phyloP scores from a whole-genome alignment of 2,797 vertebrate species.

The Eospalax fontanierii region DNA sequence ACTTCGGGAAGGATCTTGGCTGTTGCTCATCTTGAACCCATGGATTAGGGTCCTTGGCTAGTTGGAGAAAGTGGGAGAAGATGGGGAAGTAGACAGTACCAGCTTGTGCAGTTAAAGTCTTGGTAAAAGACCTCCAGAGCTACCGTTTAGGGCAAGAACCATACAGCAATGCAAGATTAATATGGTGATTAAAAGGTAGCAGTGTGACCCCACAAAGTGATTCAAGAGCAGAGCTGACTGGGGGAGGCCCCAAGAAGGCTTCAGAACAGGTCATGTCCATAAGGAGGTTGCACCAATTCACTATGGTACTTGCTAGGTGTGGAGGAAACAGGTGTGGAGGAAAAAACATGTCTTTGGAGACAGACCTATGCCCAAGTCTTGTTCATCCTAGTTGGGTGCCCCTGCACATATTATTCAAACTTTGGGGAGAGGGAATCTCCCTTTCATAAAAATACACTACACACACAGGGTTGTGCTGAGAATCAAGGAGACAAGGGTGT shows the following conservation, averaged over 20 bases:
- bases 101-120: neutral
- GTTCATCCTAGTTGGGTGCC: neutral
- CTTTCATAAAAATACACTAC: slow-evolving; percentile 20
- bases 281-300: neutral
- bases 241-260: neutral
- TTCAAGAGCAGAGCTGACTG: neutral
- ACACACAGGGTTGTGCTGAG: neutral
- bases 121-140: neutral
- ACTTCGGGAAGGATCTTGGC: neutral
- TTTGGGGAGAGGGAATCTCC: neutral
- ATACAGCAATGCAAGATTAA: neutral
- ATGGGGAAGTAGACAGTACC: neutral
- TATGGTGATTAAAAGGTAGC: neutral
- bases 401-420: neutral
- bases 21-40: neutral
- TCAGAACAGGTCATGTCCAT: neutral
- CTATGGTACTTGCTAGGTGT: fast-evolving
- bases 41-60: neutral
- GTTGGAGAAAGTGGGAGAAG: neutral
- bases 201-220: neutral
- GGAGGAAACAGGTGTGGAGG: neutral
- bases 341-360: neutral
- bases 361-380: neutral
- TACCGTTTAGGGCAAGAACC: neutral
- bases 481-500: neutral